Conservation (phyloP, 53 echinoderm and acorn worm species). For the Zoroaster sp. region DNA sequence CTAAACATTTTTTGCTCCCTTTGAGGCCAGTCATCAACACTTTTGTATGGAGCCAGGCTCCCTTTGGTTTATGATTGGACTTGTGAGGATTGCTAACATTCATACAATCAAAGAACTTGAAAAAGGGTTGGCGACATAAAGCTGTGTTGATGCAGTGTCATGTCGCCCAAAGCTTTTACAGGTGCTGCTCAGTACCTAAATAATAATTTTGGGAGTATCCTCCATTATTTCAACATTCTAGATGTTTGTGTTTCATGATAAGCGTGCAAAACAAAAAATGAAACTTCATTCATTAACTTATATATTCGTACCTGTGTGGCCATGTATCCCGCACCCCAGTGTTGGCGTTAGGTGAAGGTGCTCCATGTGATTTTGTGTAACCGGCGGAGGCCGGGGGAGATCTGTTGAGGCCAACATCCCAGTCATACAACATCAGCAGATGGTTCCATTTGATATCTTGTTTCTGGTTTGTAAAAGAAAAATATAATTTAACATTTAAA, state of each 20-base stretch:
- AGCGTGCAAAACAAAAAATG: background rate
- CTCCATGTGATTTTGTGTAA: background rate
- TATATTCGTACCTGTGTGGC: background rate
- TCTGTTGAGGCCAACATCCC: background rate
- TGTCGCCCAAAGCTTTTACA: background rate
- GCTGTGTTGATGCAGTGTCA: too few relatives aligned
- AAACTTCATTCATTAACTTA: background rate
- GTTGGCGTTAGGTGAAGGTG: conserved; percentile 36
- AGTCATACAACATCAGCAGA: conserved; percentile 4
- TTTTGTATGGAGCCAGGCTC: too few relatives aligned
- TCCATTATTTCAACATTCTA: background rate
- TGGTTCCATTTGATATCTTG: conserved; percentile 31
- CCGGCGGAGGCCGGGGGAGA: background rate
- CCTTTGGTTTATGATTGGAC: too few relatives aligned
- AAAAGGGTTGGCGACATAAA: too few relatives aligned
- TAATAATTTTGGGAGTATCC: background rate
- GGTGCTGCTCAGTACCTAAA: background rate
- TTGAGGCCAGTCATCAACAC: too few relatives aligned
- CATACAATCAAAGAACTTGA: too few relatives aligned
- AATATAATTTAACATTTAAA: background rate
- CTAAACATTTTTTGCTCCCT: too few relatives aligned
- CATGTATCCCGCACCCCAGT: conserved; percentile 21
- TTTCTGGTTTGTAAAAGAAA: background rate
- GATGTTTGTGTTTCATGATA: background rate
- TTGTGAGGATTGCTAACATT: too few relatives aligned